Conservation (phyloP, 2,888 invertebrate species). For the Limnephilus marmoratus region DNA sequence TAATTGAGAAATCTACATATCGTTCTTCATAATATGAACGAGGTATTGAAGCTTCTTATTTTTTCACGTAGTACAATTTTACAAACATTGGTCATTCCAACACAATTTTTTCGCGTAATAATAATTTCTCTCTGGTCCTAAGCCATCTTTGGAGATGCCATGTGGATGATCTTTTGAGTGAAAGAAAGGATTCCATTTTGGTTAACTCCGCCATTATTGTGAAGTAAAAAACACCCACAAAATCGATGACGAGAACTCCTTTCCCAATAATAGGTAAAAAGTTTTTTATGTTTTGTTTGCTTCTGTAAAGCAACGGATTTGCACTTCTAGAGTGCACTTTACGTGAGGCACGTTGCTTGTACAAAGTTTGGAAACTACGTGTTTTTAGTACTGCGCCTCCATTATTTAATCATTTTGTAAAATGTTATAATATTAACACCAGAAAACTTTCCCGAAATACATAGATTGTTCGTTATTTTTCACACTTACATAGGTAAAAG, state of each 20-base stretch:
- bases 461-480: no score
- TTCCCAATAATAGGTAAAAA: neutral
- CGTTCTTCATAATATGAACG: no score
- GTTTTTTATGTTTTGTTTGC: neutral
- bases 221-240: neutral
- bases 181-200: no score
- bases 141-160: no score
- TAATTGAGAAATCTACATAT: no score
- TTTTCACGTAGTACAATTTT: no score
- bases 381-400: neutral
- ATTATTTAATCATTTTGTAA: neutral
- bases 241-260: neutral
- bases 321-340: neutral
- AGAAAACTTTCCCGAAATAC: neutral
- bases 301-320: neutral
- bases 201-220: neutral
- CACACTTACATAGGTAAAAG: no score
- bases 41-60: no score
- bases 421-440: neutral
- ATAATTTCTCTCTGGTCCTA: no score
- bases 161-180: no score
- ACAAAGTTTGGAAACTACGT: neutral
- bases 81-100: no score
- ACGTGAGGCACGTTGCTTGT: neutral
- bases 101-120: no score